Base-by-base conservation (phyloP, 2,797 vertebrate genomes). In the Falco berigora region DNA sequence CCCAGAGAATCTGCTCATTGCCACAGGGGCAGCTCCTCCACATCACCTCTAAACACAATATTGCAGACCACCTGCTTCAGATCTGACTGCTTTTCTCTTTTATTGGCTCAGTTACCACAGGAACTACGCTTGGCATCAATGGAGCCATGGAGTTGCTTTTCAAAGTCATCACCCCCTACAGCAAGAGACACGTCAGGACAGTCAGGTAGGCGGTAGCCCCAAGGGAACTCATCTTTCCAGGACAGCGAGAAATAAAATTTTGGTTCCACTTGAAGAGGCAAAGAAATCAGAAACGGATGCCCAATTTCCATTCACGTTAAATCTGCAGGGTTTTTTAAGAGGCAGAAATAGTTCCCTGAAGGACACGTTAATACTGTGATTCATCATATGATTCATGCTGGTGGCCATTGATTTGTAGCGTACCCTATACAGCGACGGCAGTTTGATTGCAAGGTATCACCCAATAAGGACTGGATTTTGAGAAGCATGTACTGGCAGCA, bases 91-190 rank as follows among this genome's bases (percentile, higher is more conserved):
- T 78, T 94, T 95, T 96, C 44, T 97, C 82, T 96, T 95, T 92
- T 83, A 38, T 92, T 92, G 83, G n/a, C 21, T 44, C 93, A 99
- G 99, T 98, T 92, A 97, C 98, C 72, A 98, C 98, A 5, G 98
- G 98, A 90, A 98, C 98, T 61, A 96, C 98, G 28, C 97, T 99
- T 63, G 99, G 98, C 56, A 97, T 98, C 93, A 99, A 98, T 61
- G 98, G 98, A 87, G 98, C 98, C 3, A 97, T 99, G 97, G 99
- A 99, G 38, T 94, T 98, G 75, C 97, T 99, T 93, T 98, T 99
- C 97, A 96, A 95, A 72, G 98, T 99, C 92, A 98, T 99, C 94
- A 97, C 98, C 55, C 98, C 98, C 17, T 98, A 98, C 68, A 98
- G 98, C 91, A 98, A 94, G 94, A 98, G 97, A 86, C 97, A 97